Evolutionary conservation across 2,888 invertebrate species (phyloP), one percentile per base, ranked within the genome.

Genomic region (Orthonychiurus folsomi): DNA sequence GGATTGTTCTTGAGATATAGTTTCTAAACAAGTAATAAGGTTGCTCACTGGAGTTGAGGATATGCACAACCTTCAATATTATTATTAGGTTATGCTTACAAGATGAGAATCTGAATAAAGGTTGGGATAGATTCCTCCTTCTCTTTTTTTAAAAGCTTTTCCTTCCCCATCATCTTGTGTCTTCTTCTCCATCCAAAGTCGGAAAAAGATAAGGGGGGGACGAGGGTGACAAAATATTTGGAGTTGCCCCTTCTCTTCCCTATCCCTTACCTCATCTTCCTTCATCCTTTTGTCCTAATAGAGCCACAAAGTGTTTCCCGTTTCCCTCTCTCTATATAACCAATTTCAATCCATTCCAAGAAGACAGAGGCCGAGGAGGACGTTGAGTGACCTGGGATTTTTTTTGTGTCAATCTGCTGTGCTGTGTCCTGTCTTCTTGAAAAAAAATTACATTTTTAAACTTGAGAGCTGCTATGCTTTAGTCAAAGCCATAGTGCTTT

Each of bases 11-110:
- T 37, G 37, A 37, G 37, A 37, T 37, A 37, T 9, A 37, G 37
- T 37, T 37, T 15, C 37, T 37, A 37, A 37, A 37, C 37, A 37
- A 37, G 37, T 37, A 37, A 37, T 37, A 37, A 37, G 37, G 37
- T 37, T 37, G 37, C 37, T 37, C 37, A 37, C 37, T 37, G 37
- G 37, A 37, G 37, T 37, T 37, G 5, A 37, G 37, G 9, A 9
- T 37, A 37, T 37, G 37, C 9, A 37, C 37, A 37, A 37, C 37
- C 37, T 37, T 37, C 37, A 37, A 37, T 37, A 37, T 37, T 37
- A 37, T 37, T 37, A 37, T 37, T 37, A 37, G 37, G 37, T 37
- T 37, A 37, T 37, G 37, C 37, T 37, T 37, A 37, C 37, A 37
- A 37, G 37, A 37, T 37, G 37, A 37, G 37, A 37, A 37, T 37